These are phyloP conservation scores for Hippocampus kuda DNA, from an alignment of 2,797 vertebrate genomes.

Conservation along the genomic window DNA sequence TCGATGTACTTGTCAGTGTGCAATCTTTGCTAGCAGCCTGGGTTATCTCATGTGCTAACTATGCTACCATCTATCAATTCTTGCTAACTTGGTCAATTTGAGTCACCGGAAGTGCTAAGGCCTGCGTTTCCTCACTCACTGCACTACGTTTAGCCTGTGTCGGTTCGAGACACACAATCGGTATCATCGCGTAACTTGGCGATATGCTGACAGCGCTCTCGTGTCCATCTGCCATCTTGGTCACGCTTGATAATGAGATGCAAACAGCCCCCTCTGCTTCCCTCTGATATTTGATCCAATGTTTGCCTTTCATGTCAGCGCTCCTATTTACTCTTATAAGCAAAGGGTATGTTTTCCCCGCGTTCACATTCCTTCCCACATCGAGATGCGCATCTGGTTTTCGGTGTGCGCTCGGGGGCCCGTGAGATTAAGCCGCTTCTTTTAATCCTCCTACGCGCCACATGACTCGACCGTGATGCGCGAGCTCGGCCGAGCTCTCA, in stretches of 20 bases:
- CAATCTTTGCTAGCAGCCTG: too few relatives aligned
- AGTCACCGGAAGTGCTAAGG: too few relatives aligned
- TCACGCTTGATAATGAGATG: neutral
- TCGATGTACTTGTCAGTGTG: too few relatives aligned
- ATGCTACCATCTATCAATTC: too few relatives aligned
- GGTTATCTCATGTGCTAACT: too few relatives aligned
- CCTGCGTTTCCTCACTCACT: too few relatives aligned
- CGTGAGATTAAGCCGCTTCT: conserved; percentile 44
- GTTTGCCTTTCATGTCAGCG: neutral
- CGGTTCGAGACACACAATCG: too few relatives aligned
- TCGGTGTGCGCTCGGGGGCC: conserved; percentile 31
- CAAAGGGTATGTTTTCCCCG: too few relatives aligned
- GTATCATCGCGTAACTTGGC: too few relatives aligned
- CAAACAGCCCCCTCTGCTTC: neutral
- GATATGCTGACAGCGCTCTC: neutral
- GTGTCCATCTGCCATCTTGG: neutral
- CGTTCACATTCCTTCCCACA: neutral
- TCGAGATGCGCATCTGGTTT: neutral
- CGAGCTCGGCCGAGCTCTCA: conserved; percentile 27
- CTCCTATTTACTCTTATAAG: conserved; percentile 19
- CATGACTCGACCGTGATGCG: conserved; percentile 60
- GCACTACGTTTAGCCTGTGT: too few relatives aligned
- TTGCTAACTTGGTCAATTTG: too few relatives aligned
- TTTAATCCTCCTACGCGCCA: conserved; percentile 59
- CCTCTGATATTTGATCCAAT: neutral